A percentile compares a stretch with the other conserved stretches of the same genome.
Evolutionary conservation across 2,888 invertebrate genomes (phyloP).

Genomic region (Drosophila mercatorum): DNA sequence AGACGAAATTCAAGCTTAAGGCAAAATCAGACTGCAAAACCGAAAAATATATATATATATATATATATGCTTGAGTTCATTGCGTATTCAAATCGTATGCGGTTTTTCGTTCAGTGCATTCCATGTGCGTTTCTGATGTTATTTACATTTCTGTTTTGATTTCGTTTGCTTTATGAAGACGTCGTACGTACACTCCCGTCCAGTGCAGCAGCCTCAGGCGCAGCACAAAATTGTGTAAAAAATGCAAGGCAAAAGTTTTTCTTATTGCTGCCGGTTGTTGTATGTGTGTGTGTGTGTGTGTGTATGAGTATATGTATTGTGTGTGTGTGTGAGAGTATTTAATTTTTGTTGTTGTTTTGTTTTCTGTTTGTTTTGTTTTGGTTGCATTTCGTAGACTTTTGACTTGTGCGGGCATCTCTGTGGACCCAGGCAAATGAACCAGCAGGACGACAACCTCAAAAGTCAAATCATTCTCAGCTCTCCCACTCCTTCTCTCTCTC

Average conservation of each 20-base stretch:
- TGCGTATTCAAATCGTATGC: not conserved
- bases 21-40: not conserved
- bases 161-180: constrained; percentile 59
- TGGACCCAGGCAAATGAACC: constrained; percentile 60
- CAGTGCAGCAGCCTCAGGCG: constrained; percentile 32
- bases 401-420: constrained; percentile 60
- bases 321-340: constrained; percentile 9
- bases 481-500: not conserved
- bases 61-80: not conserved
- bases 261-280: constrained; percentile 36
- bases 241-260: constrained; percentile 54
- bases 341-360: constrained; percentile 55
- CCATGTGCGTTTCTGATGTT: constrained; percentile 31
- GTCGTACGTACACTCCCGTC: constrained; percentile 27
- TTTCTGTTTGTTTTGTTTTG: constrained; percentile 62
- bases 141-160: constrained; percentile 45
- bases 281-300: not conserved
- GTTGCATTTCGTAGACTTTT: constrained; percentile 66
- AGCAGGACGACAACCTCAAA: constrained; percentile 66
- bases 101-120: constrained; percentile 41
- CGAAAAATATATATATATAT: not conserved
- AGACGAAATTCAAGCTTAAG: not conserved
- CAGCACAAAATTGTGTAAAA: constrained; percentile 35
- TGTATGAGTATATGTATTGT: not conserved
- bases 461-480: constrained; percentile 35